phyloP scores from a whole-genome alignment of 2,113 vertebrate species.

The Mustelus asterias region DNA sequence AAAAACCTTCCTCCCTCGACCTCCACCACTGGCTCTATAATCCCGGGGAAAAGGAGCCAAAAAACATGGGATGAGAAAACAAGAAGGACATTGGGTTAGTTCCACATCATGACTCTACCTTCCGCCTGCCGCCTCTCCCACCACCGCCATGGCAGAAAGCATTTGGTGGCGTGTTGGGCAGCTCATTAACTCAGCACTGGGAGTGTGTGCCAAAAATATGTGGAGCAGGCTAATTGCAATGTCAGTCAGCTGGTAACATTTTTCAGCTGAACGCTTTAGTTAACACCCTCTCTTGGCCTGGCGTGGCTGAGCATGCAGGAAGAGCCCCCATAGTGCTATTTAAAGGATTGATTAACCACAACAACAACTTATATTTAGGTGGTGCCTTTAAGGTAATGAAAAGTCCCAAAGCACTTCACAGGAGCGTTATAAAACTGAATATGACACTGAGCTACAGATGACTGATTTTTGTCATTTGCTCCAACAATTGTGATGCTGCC shows the following conservation, averaged over 20 bases:
- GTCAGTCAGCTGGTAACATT: background rate
- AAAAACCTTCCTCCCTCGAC: too few relatives aligned
- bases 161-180: background rate
- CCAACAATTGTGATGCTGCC: background rate
- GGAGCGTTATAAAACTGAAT: too few relatives aligned
- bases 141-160: too few relatives aligned
- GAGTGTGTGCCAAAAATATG: background rate
- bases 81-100: too few relatives aligned
- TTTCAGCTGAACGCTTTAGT: background rate
- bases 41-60: too few relatives aligned
- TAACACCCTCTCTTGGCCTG: background rate
- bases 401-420: too few relatives aligned
- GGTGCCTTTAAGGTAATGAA: too few relatives aligned
- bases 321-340: background rate
- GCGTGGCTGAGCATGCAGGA: background rate
- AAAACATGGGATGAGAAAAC: too few relatives aligned
- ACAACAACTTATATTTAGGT: background rate
- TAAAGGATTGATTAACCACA: background rate
- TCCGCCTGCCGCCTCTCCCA: too few relatives aligned
- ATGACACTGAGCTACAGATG: too few relatives aligned
- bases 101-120: too few relatives aligned
- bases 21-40: too few relatives aligned
- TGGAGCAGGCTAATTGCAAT: background rate
- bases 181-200: background rate
- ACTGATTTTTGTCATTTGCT: background rate